phyloP scores from a whole-genome alignment of 2,888 invertebrate species.

The Acanthopleura granulata region DNA sequence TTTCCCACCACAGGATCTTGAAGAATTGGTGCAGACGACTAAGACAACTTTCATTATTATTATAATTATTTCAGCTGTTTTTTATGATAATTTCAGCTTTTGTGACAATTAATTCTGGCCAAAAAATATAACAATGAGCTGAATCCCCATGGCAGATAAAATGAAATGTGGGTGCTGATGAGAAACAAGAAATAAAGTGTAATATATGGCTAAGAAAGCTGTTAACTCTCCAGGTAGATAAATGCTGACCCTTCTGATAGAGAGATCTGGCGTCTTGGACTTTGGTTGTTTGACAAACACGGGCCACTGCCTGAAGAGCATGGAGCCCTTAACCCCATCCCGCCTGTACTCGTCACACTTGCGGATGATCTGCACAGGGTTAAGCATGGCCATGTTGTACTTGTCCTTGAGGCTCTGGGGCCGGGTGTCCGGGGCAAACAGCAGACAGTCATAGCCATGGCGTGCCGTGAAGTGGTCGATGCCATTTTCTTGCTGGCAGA shows the following conservation, averaged over 20 bases:
- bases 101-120: no score
- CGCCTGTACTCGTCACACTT: conserved; percentile 54
- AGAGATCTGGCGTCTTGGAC: conserved; percentile 50
- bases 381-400: conserved; percentile 82
- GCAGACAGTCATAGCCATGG: conserved; percentile 78
- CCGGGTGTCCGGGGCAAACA: conserved; percentile 82
- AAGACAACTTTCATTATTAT: no score
- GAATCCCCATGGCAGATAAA: no score
- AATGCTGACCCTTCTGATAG: conserved; percentile 21
- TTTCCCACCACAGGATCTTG: no score
- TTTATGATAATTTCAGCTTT: no score
- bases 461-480: conserved; percentile 76
- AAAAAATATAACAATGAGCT: no score
- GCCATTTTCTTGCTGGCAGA: conserved; percentile 73
- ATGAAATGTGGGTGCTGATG: no score
- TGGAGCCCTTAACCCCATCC: conserved; percentile 53
- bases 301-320: conserved; percentile 60
- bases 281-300: conserved; percentile 51
- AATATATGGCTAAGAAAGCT: no score
- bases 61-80: no score
- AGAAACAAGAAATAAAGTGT: no score
- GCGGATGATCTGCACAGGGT: conserved; percentile 54
- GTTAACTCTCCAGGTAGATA: no score
- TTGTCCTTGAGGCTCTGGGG: conserved; percentile 82
- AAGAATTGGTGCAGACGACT: no score